phyloP scores from a whole-genome alignment of 2,113 vertebrate genomes.

The Chaetops frenatus region DNA sequence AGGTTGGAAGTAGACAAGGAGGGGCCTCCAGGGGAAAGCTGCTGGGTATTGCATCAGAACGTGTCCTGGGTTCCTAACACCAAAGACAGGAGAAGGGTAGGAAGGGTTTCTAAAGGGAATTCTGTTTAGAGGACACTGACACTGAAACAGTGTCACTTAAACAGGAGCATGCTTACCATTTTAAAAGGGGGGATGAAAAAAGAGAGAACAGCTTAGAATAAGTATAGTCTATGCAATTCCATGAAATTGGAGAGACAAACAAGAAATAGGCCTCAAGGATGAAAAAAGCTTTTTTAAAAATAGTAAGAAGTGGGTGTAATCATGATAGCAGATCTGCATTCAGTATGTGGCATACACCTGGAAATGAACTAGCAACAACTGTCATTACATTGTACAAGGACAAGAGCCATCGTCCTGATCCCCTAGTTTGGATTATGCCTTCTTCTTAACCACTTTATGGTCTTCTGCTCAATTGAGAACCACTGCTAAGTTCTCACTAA shows the following conservation, averaged over 20 bases:
- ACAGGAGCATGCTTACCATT: neutral
- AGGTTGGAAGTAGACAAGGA: neutral
- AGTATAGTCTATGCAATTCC: neutral
- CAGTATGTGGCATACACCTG: neutral
- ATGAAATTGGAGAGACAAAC: neutral
- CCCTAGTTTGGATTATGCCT: neutral
- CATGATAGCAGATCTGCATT: neutral
- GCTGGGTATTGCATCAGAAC: neutral
- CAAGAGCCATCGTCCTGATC: neutral
- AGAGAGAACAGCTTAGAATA: neutral
- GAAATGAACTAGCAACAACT: neutral
- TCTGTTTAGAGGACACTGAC: neutral
- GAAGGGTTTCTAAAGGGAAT: neutral
- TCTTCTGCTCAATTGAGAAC: neutral
- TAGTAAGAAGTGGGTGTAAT: neutral
- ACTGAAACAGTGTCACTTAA: neutral
- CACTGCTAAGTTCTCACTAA: neutral
- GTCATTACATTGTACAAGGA: neutral
- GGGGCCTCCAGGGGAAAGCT: neutral
- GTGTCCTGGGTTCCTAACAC: neutral
- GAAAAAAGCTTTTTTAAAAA: neutral
- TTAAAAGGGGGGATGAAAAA: neutral
- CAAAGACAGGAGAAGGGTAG: neutral
- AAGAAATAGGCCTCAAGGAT: neutral
- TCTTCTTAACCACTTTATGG: neutral